phyloP scores from a whole-genome alignment of 2,797 vertebrate genomes.

The Thripadectes ignobilis region DNA sequence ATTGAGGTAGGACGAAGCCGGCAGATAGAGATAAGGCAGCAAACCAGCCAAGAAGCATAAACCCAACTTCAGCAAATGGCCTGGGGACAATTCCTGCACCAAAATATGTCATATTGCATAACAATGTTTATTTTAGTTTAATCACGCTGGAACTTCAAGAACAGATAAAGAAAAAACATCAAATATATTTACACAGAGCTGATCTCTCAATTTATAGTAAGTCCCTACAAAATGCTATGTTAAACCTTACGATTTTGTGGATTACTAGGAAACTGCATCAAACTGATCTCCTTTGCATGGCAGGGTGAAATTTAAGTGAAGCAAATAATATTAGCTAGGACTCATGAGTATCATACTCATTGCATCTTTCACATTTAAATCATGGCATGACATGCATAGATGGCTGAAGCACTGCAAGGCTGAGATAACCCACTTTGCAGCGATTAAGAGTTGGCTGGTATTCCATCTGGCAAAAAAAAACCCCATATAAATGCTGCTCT shows the following conservation, averaged over 20 bases:
- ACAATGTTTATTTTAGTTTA: constrained; percentile 63
- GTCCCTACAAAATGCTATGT: constrained; percentile 72
- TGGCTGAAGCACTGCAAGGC: constrained; percentile 65
- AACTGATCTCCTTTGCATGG: constrained; percentile 76
- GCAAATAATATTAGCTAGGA: constrained; percentile 76
- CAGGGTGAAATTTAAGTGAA: constrained; percentile 77
- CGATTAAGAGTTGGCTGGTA: constrained; percentile 64
- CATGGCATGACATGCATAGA: constrained; percentile 74
- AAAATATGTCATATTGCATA: constrained; percentile 38
- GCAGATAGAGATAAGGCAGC: constrained; percentile 91
- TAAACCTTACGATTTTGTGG: constrained; percentile 74
- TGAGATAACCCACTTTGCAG: constrained; percentile 73
- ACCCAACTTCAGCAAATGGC: constrained; percentile 77
- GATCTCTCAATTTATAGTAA: constrained; percentile 78
- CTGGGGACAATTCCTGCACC: constrained; percentile 85
- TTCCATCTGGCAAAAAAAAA: constrained; percentile 49
- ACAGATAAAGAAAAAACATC: constrained; percentile 71
- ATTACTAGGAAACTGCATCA: constrained; percentile 78
- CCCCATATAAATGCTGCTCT: background rate
- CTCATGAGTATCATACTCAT: constrained; percentile 66
- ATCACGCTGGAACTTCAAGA: constrained; percentile 68
- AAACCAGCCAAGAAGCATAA: constrained; percentile 85
- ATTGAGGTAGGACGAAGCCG: constrained; percentile 87
- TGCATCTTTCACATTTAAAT: constrained; percentile 76
- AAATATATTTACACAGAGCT: constrained; percentile 74